Percentiles rank a stretch among this genome's conserved stretches.
phyloP scores from a whole-genome alignment of 2,113 vertebrate genomes.

The Vireo altiloquus region DNA sequence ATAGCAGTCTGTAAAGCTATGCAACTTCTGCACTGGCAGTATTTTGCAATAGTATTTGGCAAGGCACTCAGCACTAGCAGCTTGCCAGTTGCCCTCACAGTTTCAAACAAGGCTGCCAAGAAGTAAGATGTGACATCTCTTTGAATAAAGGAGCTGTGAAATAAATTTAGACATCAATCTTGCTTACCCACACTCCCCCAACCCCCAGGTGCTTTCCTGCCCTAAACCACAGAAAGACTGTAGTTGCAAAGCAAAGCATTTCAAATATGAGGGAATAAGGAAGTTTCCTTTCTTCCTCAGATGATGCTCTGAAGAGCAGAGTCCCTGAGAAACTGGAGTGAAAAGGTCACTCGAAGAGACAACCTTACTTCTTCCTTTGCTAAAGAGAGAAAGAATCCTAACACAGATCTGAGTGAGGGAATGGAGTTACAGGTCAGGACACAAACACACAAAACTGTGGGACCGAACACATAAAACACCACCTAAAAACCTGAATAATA shows the following conservation, averaged over 20 bases:
- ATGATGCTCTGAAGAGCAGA: neutral
- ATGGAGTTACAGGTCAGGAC: neutral
- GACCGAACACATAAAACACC: accelerated
- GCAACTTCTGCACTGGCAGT: neutral
- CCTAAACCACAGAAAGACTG: neutral
- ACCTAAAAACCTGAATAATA: neutral
- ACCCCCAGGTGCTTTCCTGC: neutral
- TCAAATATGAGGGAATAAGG: neutral
- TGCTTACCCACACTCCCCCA: neutral
- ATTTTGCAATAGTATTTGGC: constrained; percentile 19
- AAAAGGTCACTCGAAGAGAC: neutral
- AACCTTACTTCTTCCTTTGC: neutral
- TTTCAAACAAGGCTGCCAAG: constrained; percentile 6
- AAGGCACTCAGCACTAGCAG: neutral
- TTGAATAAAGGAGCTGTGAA: neutral
- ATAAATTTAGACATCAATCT: neutral
- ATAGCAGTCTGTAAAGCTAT: neutral
- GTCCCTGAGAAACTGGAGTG: neutral
- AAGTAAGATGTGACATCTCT: neutral
- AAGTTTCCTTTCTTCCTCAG: neutral
- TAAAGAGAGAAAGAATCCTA: neutral
- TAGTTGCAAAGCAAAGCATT: neutral
- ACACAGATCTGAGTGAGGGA: neutral
- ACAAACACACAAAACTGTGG: neutral
- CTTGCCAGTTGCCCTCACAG: neutral